Conservation (phyloP, 53 echinoderm and acorn worm species). For the Mesocentrotus franciscanus region DNA sequence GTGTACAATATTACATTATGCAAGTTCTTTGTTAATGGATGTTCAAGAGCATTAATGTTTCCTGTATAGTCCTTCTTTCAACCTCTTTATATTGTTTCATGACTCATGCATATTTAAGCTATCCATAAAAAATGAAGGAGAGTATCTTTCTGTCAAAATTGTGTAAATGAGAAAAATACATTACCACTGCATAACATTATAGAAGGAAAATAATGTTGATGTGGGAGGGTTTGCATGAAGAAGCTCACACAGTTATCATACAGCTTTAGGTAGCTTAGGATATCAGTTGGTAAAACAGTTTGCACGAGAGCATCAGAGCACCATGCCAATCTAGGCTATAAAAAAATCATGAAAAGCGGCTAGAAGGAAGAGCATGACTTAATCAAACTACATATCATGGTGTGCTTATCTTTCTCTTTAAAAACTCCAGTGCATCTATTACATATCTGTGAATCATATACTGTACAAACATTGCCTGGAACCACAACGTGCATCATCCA, state of each 20-base stretch:
- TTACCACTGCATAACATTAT: not conserved
- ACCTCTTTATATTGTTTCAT: not conserved
- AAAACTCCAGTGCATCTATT: conserved; percentile 15
- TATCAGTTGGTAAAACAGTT: not conserved
- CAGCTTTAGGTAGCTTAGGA: not conserved
- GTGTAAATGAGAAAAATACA: not conserved
- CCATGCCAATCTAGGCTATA: not conserved
- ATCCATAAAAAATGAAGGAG: not conserved
- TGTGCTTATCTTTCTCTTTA: conserved; percentile 17
- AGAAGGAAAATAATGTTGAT: not conserved
- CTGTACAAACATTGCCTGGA: conserved; percentile 8
- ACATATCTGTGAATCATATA: conserved; percentile 44
- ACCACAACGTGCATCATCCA: conserved; percentile 2
- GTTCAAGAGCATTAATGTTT: too few species aligned
- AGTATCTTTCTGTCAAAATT: not conserved
- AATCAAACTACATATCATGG: not conserved
- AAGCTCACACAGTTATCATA: not conserved
- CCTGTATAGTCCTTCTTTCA: too few species aligned
- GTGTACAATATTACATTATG: too few species aligned
- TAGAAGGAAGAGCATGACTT: conserved; percentile 22
- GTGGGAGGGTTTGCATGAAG: conserved; percentile 17
- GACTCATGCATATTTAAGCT: not conserved
- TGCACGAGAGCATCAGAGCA: not conserved
- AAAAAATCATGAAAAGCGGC: not conserved
- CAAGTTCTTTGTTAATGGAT: too few species aligned